Conservation (phyloP, 2,797 vertebrate species). For the Limosa lapponica region DNA sequence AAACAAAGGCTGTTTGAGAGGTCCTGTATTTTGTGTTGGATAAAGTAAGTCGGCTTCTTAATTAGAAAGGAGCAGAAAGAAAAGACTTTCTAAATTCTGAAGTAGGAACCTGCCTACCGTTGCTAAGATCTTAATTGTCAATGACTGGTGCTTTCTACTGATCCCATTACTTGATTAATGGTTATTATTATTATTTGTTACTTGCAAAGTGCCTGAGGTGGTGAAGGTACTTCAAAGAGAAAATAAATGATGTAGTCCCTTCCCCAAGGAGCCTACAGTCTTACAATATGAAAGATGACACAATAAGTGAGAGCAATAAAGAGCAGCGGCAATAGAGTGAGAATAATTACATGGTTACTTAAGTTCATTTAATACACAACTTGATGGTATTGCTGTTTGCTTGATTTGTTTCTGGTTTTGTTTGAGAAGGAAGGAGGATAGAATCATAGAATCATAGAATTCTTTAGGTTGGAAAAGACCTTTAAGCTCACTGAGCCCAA, state of each 20-base stretch:
- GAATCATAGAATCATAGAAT: neutral
- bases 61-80: neutral
- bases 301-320: slow-evolving; percentile 61
- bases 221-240: slow-evolving; percentile 51
- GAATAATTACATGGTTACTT: slow-evolving; percentile 69
- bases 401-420: slow-evolving; percentile 29
- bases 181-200: slow-evolving; percentile 67
- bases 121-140: slow-evolving; percentile 40
- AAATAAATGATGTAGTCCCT: slow-evolving; percentile 42
- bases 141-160: slow-evolving; percentile 32
- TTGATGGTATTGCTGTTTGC: slow-evolving; percentile 22
- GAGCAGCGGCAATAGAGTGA: neutral
- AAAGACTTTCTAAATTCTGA: slow-evolving; percentile 22
- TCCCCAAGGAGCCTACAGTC: slow-evolving; percentile 49
- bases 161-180: slow-evolving; percentile 50
- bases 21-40: neutral
- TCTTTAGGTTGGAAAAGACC: neutral
- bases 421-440: neutral
- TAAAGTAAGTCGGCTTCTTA: neutral
- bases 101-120: neutral
- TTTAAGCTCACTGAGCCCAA: neutral
- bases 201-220: slow-evolving; percentile 45
- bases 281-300: slow-evolving; percentile 60
- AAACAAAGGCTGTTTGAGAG: neutral
- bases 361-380: slow-evolving; percentile 47